A percentile compares a stretch with the other conserved stretches of the same genome.
phyloP scores from a whole-genome alignment of 2,888 invertebrate genomes.

The Drosophila longiperda region DNA sequence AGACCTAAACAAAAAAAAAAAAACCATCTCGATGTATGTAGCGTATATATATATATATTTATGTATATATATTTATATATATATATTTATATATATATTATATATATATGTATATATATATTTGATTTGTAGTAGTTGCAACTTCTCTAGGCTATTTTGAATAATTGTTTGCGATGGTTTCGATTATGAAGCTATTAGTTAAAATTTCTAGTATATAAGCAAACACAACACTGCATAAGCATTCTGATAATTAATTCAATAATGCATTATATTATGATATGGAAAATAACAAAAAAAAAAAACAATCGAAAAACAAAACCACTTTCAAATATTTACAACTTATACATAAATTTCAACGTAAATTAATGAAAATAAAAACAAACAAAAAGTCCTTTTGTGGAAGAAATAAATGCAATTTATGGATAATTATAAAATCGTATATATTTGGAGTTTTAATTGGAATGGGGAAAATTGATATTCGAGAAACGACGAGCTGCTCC shows the following conservation, averaged over 20 bases:
- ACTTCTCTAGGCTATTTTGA: slow-evolving; percentile 76
- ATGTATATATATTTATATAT: slow-evolving; percentile 35
- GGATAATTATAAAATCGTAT: slow-evolving; percentile 58
- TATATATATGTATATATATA: slow-evolving; percentile 32
- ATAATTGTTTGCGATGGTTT: slow-evolving; percentile 78
- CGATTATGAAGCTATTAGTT: slow-evolving; percentile 72
- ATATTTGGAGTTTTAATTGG: background rate
- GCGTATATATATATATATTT: slow-evolving; percentile 34
- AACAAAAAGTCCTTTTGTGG: slow-evolving; percentile 63
- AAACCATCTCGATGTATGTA: slow-evolving; percentile 74
- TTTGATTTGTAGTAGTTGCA: slow-evolving; percentile 76
- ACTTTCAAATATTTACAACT: slow-evolving; percentile 77
- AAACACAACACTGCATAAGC: slow-evolving; percentile 59
- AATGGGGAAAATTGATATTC: background rate
- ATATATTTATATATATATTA: slow-evolving; percentile 36
- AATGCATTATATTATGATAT: slow-evolving; percentile 55
- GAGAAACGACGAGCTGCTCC: no score
- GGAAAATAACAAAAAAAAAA: slow-evolving; percentile 47
- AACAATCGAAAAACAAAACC: slow-evolving; percentile 52
- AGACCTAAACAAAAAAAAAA: slow-evolving; percentile 50
- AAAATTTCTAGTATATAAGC: slow-evolving; percentile 73
- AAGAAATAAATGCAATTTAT: slow-evolving; percentile 78
- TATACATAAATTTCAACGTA: slow-evolving; percentile 74
- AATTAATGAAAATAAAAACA: slow-evolving; percentile 60
- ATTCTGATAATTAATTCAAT: slow-evolving; percentile 62